Conservation (phyloP, 2,888 invertebrate species). For the Leucoma salicis region DNA sequence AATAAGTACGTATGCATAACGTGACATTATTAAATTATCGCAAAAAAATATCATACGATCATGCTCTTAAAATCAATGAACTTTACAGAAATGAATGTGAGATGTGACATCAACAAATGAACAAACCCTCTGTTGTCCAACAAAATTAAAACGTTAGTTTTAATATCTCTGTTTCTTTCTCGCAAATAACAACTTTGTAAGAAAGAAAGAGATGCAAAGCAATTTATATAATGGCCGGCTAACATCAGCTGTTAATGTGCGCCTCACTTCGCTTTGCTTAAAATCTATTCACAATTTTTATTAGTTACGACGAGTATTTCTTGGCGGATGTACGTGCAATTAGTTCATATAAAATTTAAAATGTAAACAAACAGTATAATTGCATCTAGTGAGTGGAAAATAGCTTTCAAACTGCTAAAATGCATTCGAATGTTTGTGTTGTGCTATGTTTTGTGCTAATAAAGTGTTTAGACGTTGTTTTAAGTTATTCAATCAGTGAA, state of each 20-base stretch:
- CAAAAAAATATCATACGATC: no score
- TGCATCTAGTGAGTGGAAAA: constrained; percentile 44
- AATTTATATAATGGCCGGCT: constrained; percentile 21
- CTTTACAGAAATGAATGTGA: no score
- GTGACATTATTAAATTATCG: no score
- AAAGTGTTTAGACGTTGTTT: constrained; percentile 40
- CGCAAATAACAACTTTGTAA: rapidly evolving
- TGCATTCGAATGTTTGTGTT: constrained; percentile 35
- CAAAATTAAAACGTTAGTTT: not conserved
- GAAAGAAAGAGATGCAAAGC: constrained; percentile 17
- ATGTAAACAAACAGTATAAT: constrained; percentile 64
- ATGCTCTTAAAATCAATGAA: no score
- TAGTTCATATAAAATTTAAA: constrained; percentile 36
- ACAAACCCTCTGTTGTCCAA: not conserved
- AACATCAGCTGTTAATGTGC: constrained; percentile 31
- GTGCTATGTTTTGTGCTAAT: constrained; percentile 45
- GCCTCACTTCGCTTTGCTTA: constrained; percentile 28
- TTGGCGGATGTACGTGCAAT: constrained; percentile 16
- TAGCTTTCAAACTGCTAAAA: constrained; percentile 41
- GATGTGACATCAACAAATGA: not conserved
- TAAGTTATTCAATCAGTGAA: constrained; percentile 46
- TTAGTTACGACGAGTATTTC: constrained; percentile 44
- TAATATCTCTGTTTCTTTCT: constrained; percentile 14
- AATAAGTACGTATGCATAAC: no score
- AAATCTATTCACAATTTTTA: not conserved